Percentiles rank a stretch among this genome's conserved stretches.
These are phyloP conservation scores for Drosophila erecta DNA, from an alignment of 1,140 invertebrate species.

Conservation along the genomic window DNA sequence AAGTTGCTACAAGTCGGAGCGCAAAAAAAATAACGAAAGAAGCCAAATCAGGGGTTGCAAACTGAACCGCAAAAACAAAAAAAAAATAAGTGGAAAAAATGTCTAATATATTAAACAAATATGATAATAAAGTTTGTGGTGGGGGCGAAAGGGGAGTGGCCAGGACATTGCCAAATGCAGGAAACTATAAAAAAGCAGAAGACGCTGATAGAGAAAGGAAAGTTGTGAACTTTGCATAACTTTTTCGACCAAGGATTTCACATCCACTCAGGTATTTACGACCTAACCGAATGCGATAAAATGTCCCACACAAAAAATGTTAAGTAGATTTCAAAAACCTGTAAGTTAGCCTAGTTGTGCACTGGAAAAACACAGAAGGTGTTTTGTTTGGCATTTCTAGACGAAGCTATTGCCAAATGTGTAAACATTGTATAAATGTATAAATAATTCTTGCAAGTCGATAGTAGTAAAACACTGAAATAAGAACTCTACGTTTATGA, in stretches of 20 bases:
- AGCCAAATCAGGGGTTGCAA: slow-evolving; percentile 43
- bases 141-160: slow-evolving; percentile 11
- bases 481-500: background rate
- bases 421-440: too few species aligned
- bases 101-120: slow-evolving; percentile 80
- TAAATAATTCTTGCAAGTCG: too few species aligned
- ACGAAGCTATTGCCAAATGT: too few species aligned
- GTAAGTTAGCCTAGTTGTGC: slow-evolving; percentile 29
- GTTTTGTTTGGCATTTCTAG: too few species aligned
- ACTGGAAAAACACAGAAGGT: too few species aligned
- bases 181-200: slow-evolving; percentile 44
- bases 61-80: slow-evolving; percentile 24
- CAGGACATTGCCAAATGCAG: slow-evolving; percentile 47
- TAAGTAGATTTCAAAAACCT: slow-evolving; percentile 31
- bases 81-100: slow-evolving; percentile 44
- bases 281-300: slow-evolving; percentile 63
- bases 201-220: slow-evolving; percentile 35
- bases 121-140: slow-evolving; percentile 68
- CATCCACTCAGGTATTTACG: slow-evolving; percentile 68
- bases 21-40: slow-evolving; percentile 50
- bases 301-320: slow-evolving; percentile 39
- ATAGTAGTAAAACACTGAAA: background rate
- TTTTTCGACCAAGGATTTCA: slow-evolving; percentile 52
- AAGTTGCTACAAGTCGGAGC: slow-evolving; percentile 77
- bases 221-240: slow-evolving; percentile 54